Conservation (phyloP, 2,797 vertebrate species). For the Pangasius djambal region DNA sequence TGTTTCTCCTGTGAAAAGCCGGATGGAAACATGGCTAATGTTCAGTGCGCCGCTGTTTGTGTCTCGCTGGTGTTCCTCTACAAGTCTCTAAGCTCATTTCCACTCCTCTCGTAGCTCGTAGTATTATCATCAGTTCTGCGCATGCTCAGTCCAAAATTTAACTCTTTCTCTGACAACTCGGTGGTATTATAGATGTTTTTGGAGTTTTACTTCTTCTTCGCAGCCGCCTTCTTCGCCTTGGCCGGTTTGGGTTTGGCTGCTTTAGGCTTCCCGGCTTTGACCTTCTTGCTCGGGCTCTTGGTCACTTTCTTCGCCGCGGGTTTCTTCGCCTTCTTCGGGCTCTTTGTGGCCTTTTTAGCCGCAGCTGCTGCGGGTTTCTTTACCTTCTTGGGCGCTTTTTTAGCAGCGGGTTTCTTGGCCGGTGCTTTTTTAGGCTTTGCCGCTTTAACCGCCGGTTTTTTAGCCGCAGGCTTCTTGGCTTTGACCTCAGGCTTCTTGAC, state of each 20-base stretch:
- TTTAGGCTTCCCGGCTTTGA: conserved; percentile 58
- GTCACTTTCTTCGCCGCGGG: conserved; percentile 56
- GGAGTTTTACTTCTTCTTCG: conserved; percentile 57
- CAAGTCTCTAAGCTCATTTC: not conserved
- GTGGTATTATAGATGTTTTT: no score
- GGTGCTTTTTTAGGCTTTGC: conserved; percentile 54
- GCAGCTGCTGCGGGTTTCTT: conserved; percentile 56
- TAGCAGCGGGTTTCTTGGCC: conserved; percentile 50
- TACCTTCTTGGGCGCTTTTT: conserved; percentile 58
- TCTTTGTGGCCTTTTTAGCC: conserved; percentile 53
- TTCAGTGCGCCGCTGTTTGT: not conserved
- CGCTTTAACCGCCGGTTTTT: conserved; percentile 47
- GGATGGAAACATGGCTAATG: not conserved
- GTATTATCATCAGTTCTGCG: not conserved
- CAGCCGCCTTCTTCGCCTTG: conserved; percentile 51
- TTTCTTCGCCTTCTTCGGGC: conserved; percentile 60
- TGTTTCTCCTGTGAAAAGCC: not conserved
- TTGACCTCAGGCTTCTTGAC: conserved; percentile 52
- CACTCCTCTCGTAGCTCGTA: conserved; percentile 12
- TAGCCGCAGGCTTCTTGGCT: conserved; percentile 49
- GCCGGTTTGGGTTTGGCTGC: conserved; percentile 52
- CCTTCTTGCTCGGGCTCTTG: conserved; percentile 55
- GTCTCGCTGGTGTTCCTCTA: conserved; percentile 34
- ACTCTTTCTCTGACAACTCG: not conserved
- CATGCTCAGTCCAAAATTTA: conserved; percentile 14